Evolutionary conservation across 2,888 invertebrate genomes (phyloP), one percentile per base, ranked within the genome.

Genomic region (Baronia brevicornis): DNA sequence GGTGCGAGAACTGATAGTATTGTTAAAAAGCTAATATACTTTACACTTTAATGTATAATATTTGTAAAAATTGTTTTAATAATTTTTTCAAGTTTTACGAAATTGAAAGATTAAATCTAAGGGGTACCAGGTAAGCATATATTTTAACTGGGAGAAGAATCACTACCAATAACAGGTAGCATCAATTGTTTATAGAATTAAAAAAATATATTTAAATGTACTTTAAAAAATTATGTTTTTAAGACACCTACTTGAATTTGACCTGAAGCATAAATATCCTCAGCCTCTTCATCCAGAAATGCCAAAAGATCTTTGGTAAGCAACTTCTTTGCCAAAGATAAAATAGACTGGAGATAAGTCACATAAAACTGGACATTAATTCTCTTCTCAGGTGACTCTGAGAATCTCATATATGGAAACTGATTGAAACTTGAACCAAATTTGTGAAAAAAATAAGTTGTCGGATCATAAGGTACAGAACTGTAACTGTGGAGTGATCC

Each of bases 351-450:
- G 33, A 95, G 72, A 66, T 95, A 94, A 32, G 90, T 89, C 30
- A 94, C 90, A 6, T 90, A 88, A 54, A 93, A 92, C 47, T 90
- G 88, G 37, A 91, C 80, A 29, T 79, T 85, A n/a, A 77, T 72
- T 48, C 88, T 85, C 58, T 89, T 90, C 38, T 90, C 90, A 0
- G 90, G 89, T 1, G 89, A 88, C 47, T 93, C 93, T 1, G 90
- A 89, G 42, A 91, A 90, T 43, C 92, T 85, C 89, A 94, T 90
- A 44, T 93, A 91, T 0, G 93, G 92, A 53, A 94, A 93, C 66
- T 95, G 94, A 70, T 94, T 94, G 61, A 97, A 97, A 66, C 94
- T 95, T 0, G 97, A 96, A 4, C 97, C 97, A 60, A 94, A 95
- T 55, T 94, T 93, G 35, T 92, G 90, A 58, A 97, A 97, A 72